These are phyloP conservation scores for Acrossocheilus wenchowensis DNA, from an alignment of 2,797 vertebrate genomes.

Conservation along the genomic window DNA sequence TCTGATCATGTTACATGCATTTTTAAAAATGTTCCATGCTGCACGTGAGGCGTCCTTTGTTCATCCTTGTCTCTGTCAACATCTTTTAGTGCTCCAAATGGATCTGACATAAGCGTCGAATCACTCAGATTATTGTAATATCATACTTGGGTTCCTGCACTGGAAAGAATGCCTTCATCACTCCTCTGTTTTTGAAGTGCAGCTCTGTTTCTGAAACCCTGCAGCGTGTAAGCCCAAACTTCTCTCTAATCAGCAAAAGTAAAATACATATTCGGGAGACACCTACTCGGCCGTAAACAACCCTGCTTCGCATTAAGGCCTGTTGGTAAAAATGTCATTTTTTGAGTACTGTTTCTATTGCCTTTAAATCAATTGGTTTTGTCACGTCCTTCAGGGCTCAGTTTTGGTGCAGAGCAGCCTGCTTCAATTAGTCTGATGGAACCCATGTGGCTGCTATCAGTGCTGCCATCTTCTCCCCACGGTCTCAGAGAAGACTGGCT, in stretches of 20 bases:
- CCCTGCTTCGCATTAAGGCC: slow-evolving; percentile 65
- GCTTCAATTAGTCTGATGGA: slow-evolving; percentile 70
- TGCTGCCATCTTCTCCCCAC: slow-evolving; percentile 63
- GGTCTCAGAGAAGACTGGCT: slow-evolving; percentile 61
- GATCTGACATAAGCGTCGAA: slow-evolving; percentile 40
- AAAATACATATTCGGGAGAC: slow-evolving; percentile 58
- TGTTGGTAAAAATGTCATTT: slow-evolving; percentile 62
- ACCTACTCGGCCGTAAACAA: slow-evolving; percentile 56
- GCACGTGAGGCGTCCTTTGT: slow-evolving; percentile 30
- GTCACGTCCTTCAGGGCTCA: slow-evolving; percentile 65
- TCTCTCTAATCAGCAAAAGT: slow-evolving; percentile 56
- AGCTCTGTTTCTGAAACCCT: slow-evolving; percentile 45
- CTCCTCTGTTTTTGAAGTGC: slow-evolving; percentile 53
- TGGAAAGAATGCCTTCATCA: slow-evolving; percentile 53
- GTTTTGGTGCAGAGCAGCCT: slow-evolving; percentile 62
- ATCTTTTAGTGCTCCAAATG: slow-evolving; percentile 43
- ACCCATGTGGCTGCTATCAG: slow-evolving; percentile 65
- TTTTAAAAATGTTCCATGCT: slow-evolving; percentile 29
- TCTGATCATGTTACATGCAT: slow-evolving; percentile 45
- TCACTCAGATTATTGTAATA: slow-evolving; percentile 40
- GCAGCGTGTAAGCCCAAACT: slow-evolving; percentile 46
- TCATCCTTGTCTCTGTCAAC: slow-evolving; percentile 35
- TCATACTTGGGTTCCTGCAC: slow-evolving; percentile 46
- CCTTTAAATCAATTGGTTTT: slow-evolving; percentile 67
- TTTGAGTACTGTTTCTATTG: slow-evolving; percentile 61